These are phyloP conservation scores for Lochmaea capreae DNA, from an alignment of 2,888 invertebrate genomes.

Conservation along the genomic window DNA sequence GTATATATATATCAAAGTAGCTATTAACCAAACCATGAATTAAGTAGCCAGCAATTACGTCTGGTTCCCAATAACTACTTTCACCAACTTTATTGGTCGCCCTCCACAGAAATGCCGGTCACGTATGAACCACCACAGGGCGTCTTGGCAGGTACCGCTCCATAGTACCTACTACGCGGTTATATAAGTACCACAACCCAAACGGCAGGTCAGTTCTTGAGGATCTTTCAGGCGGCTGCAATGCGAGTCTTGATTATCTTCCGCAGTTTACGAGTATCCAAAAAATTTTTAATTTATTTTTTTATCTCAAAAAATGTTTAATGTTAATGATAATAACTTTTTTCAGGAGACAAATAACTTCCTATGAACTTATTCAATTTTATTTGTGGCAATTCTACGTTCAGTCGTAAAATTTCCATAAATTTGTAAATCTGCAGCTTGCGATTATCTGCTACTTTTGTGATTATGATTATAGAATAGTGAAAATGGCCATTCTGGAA, in stretches of 20 bases:
- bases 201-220: slow-evolving; percentile 27
- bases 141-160: slow-evolving; percentile 28
- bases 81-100: slow-evolving; percentile 51
- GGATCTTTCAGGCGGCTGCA: background rate
- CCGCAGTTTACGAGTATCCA: background rate
- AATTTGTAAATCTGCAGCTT: too few species aligned
- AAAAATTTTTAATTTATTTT: background rate
- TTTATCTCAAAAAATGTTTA: background rate
- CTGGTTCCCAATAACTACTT: slow-evolving; percentile 45
- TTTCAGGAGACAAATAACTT: too few species aligned
- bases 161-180: slow-evolving; percentile 32
- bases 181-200: slow-evolving; percentile 24
- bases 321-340: too few species aligned
- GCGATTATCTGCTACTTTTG: too few species aligned
- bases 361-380: too few species aligned
- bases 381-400: too few species aligned
- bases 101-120: slow-evolving; percentile 42
- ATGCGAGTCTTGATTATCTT: background rate
- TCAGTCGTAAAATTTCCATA: too few species aligned
- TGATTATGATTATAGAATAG: too few species aligned
- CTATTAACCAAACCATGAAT: slow-evolving; percentile 25
- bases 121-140: slow-evolving; percentile 40
- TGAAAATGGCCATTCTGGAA: too few species aligned
- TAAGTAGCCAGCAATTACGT: slow-evolving; percentile 44
- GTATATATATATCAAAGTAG: background rate